Evolutionary conservation across 2,888 invertebrate genomes (phyloP), one percentile per base, ranked within the genome.

Genomic region (Oxytorus armatus): DNA sequence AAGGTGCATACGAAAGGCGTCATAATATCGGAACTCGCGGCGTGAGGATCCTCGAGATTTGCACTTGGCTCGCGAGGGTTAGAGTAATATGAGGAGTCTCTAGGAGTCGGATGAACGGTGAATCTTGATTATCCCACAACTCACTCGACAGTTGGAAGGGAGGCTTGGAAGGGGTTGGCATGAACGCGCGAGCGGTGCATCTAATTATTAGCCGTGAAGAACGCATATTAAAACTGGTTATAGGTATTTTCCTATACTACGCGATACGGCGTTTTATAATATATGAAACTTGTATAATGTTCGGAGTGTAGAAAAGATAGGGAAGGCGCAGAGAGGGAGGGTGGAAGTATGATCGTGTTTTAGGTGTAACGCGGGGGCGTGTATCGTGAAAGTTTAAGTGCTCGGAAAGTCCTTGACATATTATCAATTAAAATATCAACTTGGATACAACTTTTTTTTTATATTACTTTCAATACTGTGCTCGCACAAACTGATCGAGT

Each of bases 121-220:
- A 83, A 83, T 82, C 78, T 81, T 83, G 83, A 83, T 83, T 82
- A 81, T 83, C 80, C 79, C 77, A 79, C 80, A 82, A 83, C 77
- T 81, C 79, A 65, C 73, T 25, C 33, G 18, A 18, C 18, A 59
- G 44, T 23, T n/a, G n/a, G n/a, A n/a, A n/a, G n/a, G n/a, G n/a
- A n/a, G n/a, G n/a, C n/a, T n/a, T n/a, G n/a, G n/a, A n/a, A n/a
- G n/a, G 29, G 21, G 42, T 36, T 10, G 16, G 11, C 3, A 55
- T 14, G 59, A 25, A 21, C 29, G 39, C 21, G 42, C 23, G 21
- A 59, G 47, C 53, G 69, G 61, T 82, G 75, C 76, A 77, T 82
- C 78, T 83, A 83, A 83, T 83, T 83, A 83, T 81, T 79, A 75
- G 14, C 79, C 72, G 47, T 59, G 70, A 76, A 70, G 65, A 70